These are phyloP conservation scores for Turritopsis dohrnii DNA, from an alignment of 30 jellyfish, hydroid and myxozoan genomes.

Conservation along the genomic window DNA sequence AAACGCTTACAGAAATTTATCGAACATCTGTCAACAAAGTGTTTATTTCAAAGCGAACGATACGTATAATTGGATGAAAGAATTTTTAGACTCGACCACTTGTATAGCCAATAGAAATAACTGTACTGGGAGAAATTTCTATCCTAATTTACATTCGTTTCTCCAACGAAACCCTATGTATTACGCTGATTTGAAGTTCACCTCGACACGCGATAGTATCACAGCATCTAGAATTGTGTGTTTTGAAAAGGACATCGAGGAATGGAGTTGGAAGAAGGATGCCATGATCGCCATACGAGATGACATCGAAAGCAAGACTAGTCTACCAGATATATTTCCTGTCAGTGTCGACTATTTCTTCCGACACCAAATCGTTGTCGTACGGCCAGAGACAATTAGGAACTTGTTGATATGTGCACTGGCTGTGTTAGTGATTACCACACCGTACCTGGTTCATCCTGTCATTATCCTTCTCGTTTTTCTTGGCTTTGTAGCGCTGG, in stretches of 20 bases:
- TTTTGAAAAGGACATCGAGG: background rate
- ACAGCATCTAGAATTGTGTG: conserved; percentile 15
- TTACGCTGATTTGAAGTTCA: background rate
- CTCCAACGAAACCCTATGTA: conserved; percentile 1
- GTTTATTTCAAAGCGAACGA: background rate
- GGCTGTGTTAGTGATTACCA: conserved; percentile 16
- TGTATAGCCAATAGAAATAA: background rate
- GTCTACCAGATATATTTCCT: background rate
- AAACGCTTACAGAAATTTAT: background rate
- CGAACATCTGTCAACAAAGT: conserved; percentile 4
- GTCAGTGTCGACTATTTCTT: background rate
- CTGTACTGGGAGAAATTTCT: background rate
- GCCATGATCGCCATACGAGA: conserved; percentile 22
- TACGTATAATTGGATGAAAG: conserved; percentile 10
- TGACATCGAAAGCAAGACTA: background rate
- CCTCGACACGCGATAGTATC: background rate
- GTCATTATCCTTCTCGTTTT: conserved; percentile 2
- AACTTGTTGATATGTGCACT: conserved; percentile 3
- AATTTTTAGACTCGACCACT: background rate
- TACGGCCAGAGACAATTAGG: conserved; percentile 7
- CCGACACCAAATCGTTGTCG: conserved; percentile 16
- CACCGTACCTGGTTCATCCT: conserved; percentile 34
- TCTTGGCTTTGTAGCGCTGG: conserved; percentile 21
- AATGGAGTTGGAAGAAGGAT: background rate
- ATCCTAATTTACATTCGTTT: background rate